Evolutionary conservation across 2,888 invertebrate genomes (phyloP).

Genomic region (Conchocele bisecta): DNA sequence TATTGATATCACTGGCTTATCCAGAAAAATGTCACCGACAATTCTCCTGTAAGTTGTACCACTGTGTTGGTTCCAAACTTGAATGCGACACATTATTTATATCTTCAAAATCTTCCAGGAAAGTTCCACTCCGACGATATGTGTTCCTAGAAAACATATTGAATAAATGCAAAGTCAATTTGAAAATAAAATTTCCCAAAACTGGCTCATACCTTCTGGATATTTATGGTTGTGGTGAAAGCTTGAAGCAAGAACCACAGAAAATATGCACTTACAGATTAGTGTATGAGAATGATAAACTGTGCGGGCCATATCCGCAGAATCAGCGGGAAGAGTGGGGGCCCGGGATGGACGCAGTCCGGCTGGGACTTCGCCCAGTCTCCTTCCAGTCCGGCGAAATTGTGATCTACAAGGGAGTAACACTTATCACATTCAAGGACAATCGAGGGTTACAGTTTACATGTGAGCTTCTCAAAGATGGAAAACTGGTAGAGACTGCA

Average conservation of each 20-base stretch:
- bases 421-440: slow-evolving; percentile 41
- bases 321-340: slow-evolving; percentile 55
- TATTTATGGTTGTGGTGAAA: slow-evolving; percentile 30
- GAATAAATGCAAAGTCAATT: slow-evolving; percentile 20
- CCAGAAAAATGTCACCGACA: slow-evolving; percentile 14
- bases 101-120: neutral
- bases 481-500: slow-evolving; percentile 4
- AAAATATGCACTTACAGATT: slow-evolving; percentile 34
- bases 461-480: slow-evolving; percentile 22
- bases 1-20: slow-evolving; percentile 20
- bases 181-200: slow-evolving; percentile 31
- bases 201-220: slow-evolving; percentile 40
- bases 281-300: slow-evolving; percentile 17
- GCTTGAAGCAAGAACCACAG: slow-evolving; percentile 9
- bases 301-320: slow-evolving; percentile 30
- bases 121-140: slow-evolving; percentile 13
- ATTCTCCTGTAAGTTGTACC: slow-evolving; percentile 37
- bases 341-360: slow-evolving; percentile 30
- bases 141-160: slow-evolving; percentile 43
- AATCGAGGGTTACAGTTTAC: slow-evolving; percentile 27
- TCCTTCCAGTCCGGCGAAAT: slow-evolving; percentile 46
- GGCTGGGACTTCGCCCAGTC: slow-evolving; percentile 30
- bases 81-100: neutral
- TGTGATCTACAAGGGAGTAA: slow-evolving; percentile 22
- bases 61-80: slow-evolving; percentile 4